phyloP scores from a whole-genome alignment of 2,797 vertebrate genomes.

The Rhodeus uyekii region DNA sequence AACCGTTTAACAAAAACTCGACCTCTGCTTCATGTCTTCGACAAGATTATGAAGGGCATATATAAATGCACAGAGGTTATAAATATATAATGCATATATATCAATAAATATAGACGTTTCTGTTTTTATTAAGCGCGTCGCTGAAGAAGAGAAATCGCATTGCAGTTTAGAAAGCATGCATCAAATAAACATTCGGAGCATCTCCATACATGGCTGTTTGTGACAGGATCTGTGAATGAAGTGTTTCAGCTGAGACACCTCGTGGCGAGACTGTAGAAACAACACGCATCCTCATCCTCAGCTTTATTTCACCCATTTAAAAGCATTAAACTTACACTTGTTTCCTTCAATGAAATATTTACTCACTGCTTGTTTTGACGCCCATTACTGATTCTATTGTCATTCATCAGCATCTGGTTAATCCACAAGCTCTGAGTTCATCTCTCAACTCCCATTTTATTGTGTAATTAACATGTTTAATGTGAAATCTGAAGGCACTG shows the following conservation, averaged over 20 bases:
- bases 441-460: background rate
- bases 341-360: background rate
- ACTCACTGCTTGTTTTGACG: background rate
- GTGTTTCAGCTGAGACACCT: background rate
- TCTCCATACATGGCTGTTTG: background rate
- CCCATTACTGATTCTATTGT: background rate
- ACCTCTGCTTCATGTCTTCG: background rate
- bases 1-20: background rate
- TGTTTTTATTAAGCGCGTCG: background rate
- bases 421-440: background rate
- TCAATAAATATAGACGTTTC: too few relatives aligned
- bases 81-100: too few relatives aligned
- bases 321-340: background rate
- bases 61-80: too few relatives aligned
- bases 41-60: too few relatives aligned
- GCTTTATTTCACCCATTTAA: slow-evolving; percentile 15
- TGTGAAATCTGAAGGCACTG: slow-evolving; percentile 15
- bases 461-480: background rate
- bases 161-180: background rate
- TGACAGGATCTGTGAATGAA: background rate
- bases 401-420: background rate
- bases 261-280: background rate
- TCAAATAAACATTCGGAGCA: background rate
- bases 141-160: background rate
- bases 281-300: background rate